Percentiles rank a stretch among this genome's conserved stretches.
phyloP scores from a whole-genome alignment of 2,888 invertebrate species.

The Therioaphis trifolii region DNA sequence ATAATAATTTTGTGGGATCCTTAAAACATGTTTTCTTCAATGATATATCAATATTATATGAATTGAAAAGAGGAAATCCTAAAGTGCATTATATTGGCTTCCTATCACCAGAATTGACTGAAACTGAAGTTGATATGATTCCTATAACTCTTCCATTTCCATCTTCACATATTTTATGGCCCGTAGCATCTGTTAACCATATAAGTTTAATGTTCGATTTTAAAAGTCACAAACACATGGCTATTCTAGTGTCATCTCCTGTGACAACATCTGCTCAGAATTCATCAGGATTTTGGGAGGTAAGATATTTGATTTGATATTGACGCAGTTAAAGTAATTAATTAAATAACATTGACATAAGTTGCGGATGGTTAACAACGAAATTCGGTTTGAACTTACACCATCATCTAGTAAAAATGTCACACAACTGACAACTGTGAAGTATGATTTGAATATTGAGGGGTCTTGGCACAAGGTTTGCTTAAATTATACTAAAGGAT shows the following conservation, averaged over 20 bases:
- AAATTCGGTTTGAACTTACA: constrained; percentile 84
- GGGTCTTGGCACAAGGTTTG: constrained; percentile 78
- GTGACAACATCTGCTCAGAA: constrained; percentile 76
- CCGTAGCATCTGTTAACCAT: constrained; percentile 77
- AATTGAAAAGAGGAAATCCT: constrained; percentile 84
- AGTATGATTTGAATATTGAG: constrained; percentile 76
- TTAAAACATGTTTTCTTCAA: constrained; percentile 93
- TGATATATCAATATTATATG: constrained; percentile 90
- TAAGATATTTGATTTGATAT: constrained; percentile 68
- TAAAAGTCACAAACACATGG: constrained; percentile 84
- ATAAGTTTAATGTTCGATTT: constrained; percentile 87
- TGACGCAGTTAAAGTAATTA: neutral
- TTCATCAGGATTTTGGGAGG: constrained; percentile 85
- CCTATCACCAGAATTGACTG: constrained; percentile 84
- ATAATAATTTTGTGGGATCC: constrained; percentile 89
- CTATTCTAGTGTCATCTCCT: constrained; percentile 87
- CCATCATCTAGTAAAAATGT: constrained; percentile 81
- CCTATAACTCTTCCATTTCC: constrained; percentile 92
- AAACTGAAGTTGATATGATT: constrained; percentile 85
- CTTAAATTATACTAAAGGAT: constrained; percentile 58
- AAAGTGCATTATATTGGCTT: constrained; percentile 86
- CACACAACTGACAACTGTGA: constrained; percentile 82
- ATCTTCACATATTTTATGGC: constrained; percentile 91
- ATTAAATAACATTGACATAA: constrained; percentile 67
- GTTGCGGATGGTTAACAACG: constrained; percentile 85